Evolutionary conservation across 2,888 invertebrate genomes (phyloP).

Genomic region (Clostera curtula): DNA sequence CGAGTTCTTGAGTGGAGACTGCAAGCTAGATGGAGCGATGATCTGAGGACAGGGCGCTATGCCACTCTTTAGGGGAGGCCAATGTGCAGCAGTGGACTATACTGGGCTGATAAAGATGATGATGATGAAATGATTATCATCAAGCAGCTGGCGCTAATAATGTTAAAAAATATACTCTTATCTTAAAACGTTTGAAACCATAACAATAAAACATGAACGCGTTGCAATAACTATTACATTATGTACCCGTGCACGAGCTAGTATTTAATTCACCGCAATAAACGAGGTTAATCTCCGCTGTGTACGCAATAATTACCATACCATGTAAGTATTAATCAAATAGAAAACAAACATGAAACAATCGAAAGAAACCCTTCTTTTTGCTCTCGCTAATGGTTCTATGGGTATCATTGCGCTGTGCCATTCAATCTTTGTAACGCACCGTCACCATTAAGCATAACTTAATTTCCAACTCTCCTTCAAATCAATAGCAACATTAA

Average conservation of each 20-base stretch:
- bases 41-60: too few species aligned
- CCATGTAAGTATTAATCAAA: slow-evolving; percentile 18
- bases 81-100: too few species aligned
- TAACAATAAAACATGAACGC: too few species aligned
- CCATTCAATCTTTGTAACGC: slow-evolving; percentile 63
- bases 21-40: too few species aligned
- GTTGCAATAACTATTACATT: neutral
- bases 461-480: slow-evolving; percentile 9
- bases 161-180: too few species aligned
- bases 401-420: slow-evolving; percentile 53
- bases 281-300: slow-evolving; percentile 7
- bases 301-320: slow-evolving; percentile 18
- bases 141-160: too few species aligned
- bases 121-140: too few species aligned
- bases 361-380: slow-evolving; percentile 53
- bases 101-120: too few species aligned
- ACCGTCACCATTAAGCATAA: slow-evolving; percentile 20
- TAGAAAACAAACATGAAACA: slow-evolving; percentile 36
- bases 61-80: too few species aligned
- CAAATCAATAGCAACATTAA: slow-evolving; percentile 19
- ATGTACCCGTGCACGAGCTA: neutral
- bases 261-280: slow-evolving; percentile 2
- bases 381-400: slow-evolving; percentile 54
- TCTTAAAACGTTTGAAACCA: too few species aligned
- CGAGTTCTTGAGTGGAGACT: too few species aligned